Evolutionary conservation across 2,797 vertebrate genomes (phyloP), one percentile per base, ranked within the genome.

Genomic region (Muraenolepis orangiensis): DNA sequence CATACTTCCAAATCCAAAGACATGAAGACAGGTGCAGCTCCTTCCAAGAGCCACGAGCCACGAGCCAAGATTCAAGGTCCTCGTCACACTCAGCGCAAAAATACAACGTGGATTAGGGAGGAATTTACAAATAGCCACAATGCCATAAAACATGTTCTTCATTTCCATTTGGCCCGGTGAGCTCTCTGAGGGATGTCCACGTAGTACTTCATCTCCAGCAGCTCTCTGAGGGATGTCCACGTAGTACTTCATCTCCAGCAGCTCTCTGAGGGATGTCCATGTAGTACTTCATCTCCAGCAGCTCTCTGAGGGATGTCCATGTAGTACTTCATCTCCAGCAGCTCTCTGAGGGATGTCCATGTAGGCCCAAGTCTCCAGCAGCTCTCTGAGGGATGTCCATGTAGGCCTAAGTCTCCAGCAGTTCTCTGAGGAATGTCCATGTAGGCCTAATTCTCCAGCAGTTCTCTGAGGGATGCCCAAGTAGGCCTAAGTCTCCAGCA

Each of bases 191-290:
- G 79, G 46, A 77, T 72, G 80, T 79, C 77, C 77, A 79, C 87
- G 87, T 91, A n/a, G 51, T 57, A n/a, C 51, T 23, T 18, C 51
- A 57, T 57, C 23, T 57, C 8, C 51, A 57, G 70, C 51, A 89
- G 78, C 78, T 70, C 79, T 88, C 83, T 83, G 84, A 81, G 76
- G 79, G 46, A 77, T 72, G 80, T 79, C 77, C 77, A 79, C 87
- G 87, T 91, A n/a, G 51, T 57, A n/a, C 51, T 23, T 18, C 51
- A 57, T 57, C 23, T 57, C 8, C 51, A 57, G 70, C 51, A 89
- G 78, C 78, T 70, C 79, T 88, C 83, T 83, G 84, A 81, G 76
- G 79, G 46, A 77, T 72, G 80, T 79, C 77, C 77, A 79, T 87
- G 87, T 91, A n/a, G 51, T 57, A n/a, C 51, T 23, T 18, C 51